phyloP scores from a whole-genome alignment of 2,797 vertebrate species.

The Lepus oiostolus region DNA sequence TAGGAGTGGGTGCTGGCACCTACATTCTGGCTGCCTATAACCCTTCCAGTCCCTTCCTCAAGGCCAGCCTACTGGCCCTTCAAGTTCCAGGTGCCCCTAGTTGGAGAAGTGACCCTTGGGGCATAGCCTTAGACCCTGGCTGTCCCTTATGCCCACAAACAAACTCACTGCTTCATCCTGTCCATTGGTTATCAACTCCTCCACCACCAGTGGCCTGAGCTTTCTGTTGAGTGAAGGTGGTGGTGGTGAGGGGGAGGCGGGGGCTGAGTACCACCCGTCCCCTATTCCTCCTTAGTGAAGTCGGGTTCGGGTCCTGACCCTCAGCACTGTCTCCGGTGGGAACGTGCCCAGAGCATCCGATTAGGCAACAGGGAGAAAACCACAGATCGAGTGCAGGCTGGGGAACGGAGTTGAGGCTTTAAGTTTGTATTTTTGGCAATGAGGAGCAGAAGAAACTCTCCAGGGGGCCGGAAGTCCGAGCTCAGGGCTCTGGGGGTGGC shows the following conservation, averaged over 20 bases:
- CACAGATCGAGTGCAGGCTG: conserved; percentile 65
- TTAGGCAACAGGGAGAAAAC: conserved; percentile 37
- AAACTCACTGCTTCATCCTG: not conserved
- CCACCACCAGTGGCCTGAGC: not conserved
- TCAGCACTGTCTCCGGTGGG: not conserved
- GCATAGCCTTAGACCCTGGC: not conserved
- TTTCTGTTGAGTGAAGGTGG: not conserved
- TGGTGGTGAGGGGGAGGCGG: too few relatives aligned
- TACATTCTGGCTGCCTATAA: not conserved
- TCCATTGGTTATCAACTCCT: not conserved
- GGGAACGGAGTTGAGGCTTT: conserved; percentile 83
- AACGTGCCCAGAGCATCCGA: not conserved
- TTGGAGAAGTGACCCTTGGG: not conserved
- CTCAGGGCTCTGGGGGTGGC: not conserved
- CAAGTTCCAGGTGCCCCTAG: not conserved
- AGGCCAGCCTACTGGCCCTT: not conserved
- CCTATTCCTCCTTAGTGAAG: not conserved
- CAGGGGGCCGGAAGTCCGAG: not conserved
- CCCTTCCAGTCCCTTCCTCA: not conserved
- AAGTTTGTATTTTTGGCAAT: conserved; percentile 88
- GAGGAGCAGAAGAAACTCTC: conserved; percentile 77
- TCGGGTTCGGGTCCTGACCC: not conserved
- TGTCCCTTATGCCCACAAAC: not conserved
- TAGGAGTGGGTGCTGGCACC: not conserved
- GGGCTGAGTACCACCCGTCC: not conserved